Conservation (phyloP, 1,140 invertebrate genomes). For the Aphis craccivora region DNA sequence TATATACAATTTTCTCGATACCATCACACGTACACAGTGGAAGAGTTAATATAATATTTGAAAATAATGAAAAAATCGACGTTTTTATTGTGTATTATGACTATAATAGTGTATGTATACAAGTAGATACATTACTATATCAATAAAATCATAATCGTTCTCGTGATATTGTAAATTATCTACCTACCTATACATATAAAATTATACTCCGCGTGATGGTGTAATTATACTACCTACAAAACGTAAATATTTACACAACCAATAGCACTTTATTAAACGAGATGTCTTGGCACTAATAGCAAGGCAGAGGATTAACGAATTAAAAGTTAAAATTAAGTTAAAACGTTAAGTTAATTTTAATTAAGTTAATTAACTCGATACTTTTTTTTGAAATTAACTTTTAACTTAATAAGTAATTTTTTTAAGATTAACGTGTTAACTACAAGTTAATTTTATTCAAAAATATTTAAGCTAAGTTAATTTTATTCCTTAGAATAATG, state of each 20-base stretch:
- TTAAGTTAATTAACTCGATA: too few species aligned
- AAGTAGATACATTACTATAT: not conserved
- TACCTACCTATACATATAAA: not conserved
- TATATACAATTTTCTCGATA: not conserved
- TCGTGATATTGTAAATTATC: not conserved
- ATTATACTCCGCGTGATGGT: not conserved
- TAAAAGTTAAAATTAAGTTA: too few species aligned
- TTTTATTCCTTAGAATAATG: too few species aligned
- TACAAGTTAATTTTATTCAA: too few species aligned
- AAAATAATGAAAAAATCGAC: constrained; percentile 2
- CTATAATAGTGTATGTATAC: not conserved
- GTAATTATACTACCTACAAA: not conserved
- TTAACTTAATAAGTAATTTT: too few species aligned
- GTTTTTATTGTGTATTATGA: not conserved
- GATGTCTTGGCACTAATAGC: not conserved
- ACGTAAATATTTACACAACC: constrained; percentile 1
- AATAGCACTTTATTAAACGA: not conserved
- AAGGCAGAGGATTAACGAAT: too few species aligned
- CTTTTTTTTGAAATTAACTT: too few species aligned
- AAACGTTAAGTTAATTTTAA: too few species aligned
- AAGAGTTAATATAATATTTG: not conserved
- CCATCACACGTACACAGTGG: not conserved
- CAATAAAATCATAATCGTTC: not conserved
- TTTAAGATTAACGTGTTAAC: too few species aligned
- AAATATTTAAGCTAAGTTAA: too few species aligned